Evolutionary conservation across 35 echinoderm and acorn worm species (phyloP).

Genomic region (Holothuria glaberrima): DNA sequence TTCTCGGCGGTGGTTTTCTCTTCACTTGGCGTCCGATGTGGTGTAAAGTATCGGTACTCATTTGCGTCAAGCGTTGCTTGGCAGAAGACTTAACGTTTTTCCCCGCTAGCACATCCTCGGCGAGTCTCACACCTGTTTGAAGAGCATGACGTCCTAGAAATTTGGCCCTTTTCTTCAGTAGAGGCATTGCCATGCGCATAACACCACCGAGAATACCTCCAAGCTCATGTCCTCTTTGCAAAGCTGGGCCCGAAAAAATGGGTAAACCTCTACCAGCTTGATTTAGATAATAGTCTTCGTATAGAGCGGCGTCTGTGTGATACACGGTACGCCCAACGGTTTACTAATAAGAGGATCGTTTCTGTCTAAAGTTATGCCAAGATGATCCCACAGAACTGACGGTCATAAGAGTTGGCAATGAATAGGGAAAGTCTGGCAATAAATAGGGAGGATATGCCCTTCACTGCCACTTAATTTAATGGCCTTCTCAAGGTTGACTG

Average conservation of each 20-base stretch:
- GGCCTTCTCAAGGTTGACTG: no score
- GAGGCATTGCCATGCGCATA: not conserved
- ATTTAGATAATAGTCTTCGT: not conserved
- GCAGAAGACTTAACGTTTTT: not conserved
- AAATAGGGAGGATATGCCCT: no score
- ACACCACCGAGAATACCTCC: not conserved
- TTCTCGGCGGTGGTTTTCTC: not conserved
- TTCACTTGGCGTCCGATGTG: not conserved
- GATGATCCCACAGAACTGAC: no score
- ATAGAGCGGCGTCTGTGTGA: not conserved
- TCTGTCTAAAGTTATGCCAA: no score
- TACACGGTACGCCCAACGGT: no score
- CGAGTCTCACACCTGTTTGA: not conserved
- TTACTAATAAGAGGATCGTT: no score
- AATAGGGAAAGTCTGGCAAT: no score
- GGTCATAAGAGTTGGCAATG: no score
- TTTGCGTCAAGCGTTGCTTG: not conserved
- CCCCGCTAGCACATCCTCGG: not conserved
- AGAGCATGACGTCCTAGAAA: slow-evolving; percentile 16
- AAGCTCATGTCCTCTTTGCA: not conserved
- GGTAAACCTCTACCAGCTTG: not conserved
- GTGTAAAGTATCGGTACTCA: not conserved
- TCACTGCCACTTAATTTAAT: no score
- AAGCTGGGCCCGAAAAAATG: not conserved
- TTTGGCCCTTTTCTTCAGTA: not conserved